Evolutionary conservation across 2,113 vertebrate species (phyloP).

Genomic region (Mustela lutreola): DNA sequence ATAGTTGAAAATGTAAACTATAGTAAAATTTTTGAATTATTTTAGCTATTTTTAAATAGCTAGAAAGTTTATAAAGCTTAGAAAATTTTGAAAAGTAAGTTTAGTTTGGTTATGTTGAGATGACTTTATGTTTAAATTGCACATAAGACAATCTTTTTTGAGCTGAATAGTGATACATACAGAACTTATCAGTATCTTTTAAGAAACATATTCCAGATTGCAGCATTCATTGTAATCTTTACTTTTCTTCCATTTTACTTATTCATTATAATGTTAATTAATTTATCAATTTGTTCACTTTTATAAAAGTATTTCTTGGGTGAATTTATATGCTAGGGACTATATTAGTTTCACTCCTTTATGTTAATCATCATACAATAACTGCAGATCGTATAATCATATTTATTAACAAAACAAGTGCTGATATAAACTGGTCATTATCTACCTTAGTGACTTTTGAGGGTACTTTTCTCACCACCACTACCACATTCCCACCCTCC

Average conservation of each 20-base stretch:
- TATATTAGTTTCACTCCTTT: background rate
- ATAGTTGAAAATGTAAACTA: background rate
- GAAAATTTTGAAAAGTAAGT: background rate
- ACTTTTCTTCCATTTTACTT: background rate
- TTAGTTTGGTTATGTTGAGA: background rate
- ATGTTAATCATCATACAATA: background rate
- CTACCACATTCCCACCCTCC: background rate
- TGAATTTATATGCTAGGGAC: background rate
- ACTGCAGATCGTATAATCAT: background rate
- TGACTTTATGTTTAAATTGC: background rate
- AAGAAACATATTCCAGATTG: background rate
- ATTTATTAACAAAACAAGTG: background rate
- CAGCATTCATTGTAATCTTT: background rate
- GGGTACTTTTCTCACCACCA: background rate
- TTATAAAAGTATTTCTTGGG: background rate
- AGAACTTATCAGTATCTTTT: background rate
- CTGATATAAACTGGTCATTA: background rate
- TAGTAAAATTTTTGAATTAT: background rate
- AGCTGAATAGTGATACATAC: background rate
- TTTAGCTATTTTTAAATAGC: background rate
- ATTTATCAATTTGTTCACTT: background rate
- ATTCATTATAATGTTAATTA: background rate
- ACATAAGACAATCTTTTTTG: background rate
- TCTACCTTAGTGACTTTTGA: background rate
- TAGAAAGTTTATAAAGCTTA: background rate